These are phyloP conservation scores for Pristionchus arcanus DNA, from an alignment of 2,888 invertebrate species.

Conservation along the genomic window DNA sequence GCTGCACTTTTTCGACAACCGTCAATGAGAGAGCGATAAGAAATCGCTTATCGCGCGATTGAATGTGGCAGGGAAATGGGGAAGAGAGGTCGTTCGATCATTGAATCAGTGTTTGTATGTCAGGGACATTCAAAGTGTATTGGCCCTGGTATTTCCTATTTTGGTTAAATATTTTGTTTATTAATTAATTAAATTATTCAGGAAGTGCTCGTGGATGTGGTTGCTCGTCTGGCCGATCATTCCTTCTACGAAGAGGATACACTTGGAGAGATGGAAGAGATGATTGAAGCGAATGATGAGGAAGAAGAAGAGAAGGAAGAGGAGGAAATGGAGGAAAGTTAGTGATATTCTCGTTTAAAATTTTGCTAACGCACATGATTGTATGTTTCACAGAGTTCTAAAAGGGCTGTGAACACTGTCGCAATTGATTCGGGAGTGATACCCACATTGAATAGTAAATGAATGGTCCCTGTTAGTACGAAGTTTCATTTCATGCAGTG, in stretches of 20 bases:
- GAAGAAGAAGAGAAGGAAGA: neutral
- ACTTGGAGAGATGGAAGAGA: slow-evolving; percentile 4
- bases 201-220: neutral
- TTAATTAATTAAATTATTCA: neutral
- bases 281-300: slow-evolving; percentile 27
- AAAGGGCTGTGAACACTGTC: too few species aligned
- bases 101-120: neutral
- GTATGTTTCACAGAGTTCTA: too few species aligned
- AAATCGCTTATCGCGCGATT: slow-evolving; percentile 31
- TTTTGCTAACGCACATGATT: too few species aligned
- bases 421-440: too few species aligned
- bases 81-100: slow-evolving; percentile 14
- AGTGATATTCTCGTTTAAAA: neutral
- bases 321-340: slow-evolving; percentile 10
- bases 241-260: slow-evolving; percentile 31
- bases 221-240: slow-evolving; percentile 10
- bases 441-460: too few species aligned
- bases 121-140: neutral
- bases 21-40: neutral
- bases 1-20: slow-evolving; percentile 3
- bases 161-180: neutral
- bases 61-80: neutral
- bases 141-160: neutral
- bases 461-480: too few species aligned
- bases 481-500: neutral